These are phyloP conservation scores for Periparus ater DNA, from an alignment of 2,797 vertebrate genomes.

Conservation along the genomic window DNA sequence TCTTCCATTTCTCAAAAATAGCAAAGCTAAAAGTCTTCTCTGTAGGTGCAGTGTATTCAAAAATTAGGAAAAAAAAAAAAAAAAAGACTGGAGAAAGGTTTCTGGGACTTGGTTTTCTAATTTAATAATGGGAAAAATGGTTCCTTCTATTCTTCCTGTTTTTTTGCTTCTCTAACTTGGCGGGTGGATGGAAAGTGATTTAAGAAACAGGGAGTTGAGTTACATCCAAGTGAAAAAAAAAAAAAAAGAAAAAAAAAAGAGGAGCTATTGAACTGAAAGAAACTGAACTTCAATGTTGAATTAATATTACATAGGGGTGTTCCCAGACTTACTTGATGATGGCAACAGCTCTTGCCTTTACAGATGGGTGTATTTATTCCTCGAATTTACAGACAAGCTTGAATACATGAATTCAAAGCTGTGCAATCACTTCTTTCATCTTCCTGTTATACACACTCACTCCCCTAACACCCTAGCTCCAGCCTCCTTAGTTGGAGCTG, in stretches of 20 bases:
- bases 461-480: not conserved
- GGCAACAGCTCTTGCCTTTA: not conserved
- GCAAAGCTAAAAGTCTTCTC: not conserved
- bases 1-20: not conserved
- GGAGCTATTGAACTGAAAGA: not conserved
- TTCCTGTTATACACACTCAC: fast-evolving
- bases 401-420: not conserved
- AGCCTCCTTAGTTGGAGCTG: not conserved
- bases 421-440: not conserved
- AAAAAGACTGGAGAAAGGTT: not conserved
- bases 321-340: not conserved
- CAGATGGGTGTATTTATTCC: not conserved
- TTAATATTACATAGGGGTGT: not conserved
- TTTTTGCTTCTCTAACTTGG: not conserved
- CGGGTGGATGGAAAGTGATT: not conserved
- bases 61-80: not conserved
- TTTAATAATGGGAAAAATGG: not conserved
- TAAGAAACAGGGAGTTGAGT: not conserved
- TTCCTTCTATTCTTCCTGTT: not conserved
- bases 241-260: not conserved
- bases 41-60: not conserved
- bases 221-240: not conserved
- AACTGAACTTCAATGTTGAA: not conserved
- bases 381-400: not conserved
- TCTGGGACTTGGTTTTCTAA: not conserved